A percentile compares a stretch with the other conserved stretches of the same genome.
phyloP scores from a whole-genome alignment of 2,797 vertebrate genomes.

The Sebastes vulpes region DNA sequence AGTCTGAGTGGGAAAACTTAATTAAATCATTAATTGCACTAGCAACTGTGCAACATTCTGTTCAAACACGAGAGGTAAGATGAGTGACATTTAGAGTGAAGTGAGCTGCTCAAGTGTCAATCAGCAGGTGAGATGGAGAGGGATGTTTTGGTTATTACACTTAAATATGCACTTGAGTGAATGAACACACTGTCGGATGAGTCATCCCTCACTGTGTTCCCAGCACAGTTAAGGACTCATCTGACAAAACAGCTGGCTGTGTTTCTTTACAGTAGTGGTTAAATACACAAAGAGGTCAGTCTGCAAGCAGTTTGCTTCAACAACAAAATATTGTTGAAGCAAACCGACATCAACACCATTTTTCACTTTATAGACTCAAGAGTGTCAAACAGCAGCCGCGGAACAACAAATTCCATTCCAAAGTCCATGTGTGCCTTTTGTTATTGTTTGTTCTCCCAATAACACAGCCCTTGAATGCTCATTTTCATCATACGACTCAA shows the following conservation, averaged over 20 bases:
- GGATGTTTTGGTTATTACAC: background rate
- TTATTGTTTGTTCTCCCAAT: slow-evolving; percentile 5
- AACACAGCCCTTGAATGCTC: background rate
- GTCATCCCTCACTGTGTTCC: slow-evolving; percentile 1
- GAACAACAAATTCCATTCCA: slow-evolving; percentile 17
- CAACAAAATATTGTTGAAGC: background rate
- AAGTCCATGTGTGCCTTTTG: background rate
- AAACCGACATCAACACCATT: slow-evolving; percentile 10
- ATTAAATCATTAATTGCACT: slow-evolving; percentile 1
- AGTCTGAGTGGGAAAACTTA: background rate
- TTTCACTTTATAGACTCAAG: background rate
- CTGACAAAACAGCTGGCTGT: background rate
- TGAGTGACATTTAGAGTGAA: slow-evolving; percentile 21
- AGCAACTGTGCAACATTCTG: background rate
- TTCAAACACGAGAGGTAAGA: slow-evolving; percentile 10
- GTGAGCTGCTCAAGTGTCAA: slow-evolving; percentile 1
- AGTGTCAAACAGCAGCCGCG: background rate
- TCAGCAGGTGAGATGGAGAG: slow-evolving; percentile 5
- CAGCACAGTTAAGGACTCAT: background rate
- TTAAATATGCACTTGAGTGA: slow-evolving; percentile 24
- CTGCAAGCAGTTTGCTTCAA: background rate
- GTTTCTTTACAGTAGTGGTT: slow-evolving; percentile 8
- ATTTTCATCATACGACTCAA: slow-evolving; percentile 3
- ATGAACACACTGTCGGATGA: slow-evolving; percentile 6
- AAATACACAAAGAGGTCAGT: slow-evolving; percentile 4